Conservation (phyloP, 2,113 vertebrate genomes). For the Marcusenius ussheri region DNA sequence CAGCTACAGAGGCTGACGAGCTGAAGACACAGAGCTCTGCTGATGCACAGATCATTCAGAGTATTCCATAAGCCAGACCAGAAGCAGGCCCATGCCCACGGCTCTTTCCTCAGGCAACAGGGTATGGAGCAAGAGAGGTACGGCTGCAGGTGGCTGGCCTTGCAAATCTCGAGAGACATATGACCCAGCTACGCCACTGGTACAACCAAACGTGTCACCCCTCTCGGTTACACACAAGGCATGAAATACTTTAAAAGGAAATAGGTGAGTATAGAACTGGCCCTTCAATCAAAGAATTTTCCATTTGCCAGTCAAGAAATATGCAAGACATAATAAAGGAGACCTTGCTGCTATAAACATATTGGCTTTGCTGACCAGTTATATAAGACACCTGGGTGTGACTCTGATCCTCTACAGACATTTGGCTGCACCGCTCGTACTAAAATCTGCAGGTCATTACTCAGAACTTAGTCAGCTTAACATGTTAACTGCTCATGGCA, state of each 20-base stretch:
- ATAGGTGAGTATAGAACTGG: conserved; percentile 11
- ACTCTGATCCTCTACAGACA: background rate
- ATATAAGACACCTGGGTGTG: conserved; percentile 5
- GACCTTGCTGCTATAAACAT: conserved; percentile 25
- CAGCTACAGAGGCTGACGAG: background rate
- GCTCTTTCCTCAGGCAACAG: background rate
- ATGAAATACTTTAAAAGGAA: conserved; percentile 35
- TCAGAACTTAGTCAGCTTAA: background rate
- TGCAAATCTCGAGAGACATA: background rate
- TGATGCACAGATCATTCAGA: background rate
- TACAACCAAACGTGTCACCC: conserved; percentile 34
- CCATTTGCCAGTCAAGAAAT: conserved; percentile 30
- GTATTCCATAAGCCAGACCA: background rate
- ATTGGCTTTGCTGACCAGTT: conserved; percentile 11
- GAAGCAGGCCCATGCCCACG: background rate
- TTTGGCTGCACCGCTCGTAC: background rate
- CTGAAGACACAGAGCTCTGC: background rate
- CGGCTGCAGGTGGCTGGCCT: background rate
- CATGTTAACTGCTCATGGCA: background rate
- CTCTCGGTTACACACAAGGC: conserved; percentile 24
- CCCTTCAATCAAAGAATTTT: conserved; percentile 29
- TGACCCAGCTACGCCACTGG: conserved; percentile 25
- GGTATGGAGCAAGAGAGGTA: background rate
- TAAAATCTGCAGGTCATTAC: background rate
- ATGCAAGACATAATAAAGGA: conserved; percentile 24